Conservation (phyloP, 2,113 vertebrate species). For the Lasiurus borealis region DNA sequence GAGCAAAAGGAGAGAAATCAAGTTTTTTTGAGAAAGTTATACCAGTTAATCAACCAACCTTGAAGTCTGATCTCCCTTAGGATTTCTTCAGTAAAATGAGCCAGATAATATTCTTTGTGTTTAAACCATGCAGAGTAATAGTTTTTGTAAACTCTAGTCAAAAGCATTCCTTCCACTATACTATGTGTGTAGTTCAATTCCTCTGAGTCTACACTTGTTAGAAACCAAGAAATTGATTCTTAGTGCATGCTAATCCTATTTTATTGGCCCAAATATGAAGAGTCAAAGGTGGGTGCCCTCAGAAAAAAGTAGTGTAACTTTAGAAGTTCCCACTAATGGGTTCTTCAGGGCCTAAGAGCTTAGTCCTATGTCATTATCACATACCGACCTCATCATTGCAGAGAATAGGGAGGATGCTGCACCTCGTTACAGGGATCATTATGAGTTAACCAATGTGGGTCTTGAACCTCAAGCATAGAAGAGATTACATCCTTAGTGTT, state of each 20-base stretch:
- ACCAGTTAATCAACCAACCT: background rate
- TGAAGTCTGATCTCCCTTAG: background rate
- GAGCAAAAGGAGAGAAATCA: background rate
- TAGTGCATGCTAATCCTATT: background rate
- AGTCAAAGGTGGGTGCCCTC: background rate
- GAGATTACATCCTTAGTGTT: background rate
- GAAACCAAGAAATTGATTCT: background rate
- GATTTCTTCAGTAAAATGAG: background rate
- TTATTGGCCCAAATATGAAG: slow-evolving; percentile 5
- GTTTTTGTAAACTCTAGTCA: slow-evolving; percentile 10
- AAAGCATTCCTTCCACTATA: background rate
- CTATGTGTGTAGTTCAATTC: background rate
- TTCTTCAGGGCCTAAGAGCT: background rate
- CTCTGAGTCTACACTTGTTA: background rate
- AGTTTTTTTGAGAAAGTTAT: background rate
- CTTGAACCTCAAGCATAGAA: background rate
- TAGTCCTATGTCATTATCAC: background rate
- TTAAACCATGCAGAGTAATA: background rate
- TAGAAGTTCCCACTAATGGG: background rate
- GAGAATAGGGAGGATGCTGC: background rate
- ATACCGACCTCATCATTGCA: background rate
- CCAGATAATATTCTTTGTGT: background rate
- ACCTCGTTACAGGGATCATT: background rate
- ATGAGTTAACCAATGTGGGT: background rate
- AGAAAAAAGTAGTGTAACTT: slow-evolving; percentile 22